Evolutionary conservation across 2,888 invertebrate species (phyloP).

Genomic region (Drosophila bunnanda): DNA sequence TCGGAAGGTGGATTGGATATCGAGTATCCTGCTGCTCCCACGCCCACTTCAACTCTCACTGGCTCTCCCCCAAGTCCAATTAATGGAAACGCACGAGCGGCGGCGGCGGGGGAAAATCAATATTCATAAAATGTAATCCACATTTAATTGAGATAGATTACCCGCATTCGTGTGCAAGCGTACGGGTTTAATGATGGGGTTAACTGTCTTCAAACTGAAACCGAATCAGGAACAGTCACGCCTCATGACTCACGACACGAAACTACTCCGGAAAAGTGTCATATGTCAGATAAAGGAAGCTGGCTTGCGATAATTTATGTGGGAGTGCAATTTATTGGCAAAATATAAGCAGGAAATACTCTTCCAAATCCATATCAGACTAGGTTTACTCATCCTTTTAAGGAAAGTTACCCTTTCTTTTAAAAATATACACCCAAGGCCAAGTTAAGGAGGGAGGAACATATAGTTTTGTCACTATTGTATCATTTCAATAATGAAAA

Average conservation of each 20-base stretch:
- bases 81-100: constrained; percentile 18
- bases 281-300: constrained; percentile 2
- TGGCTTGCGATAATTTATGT: neutral
- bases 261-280: constrained; percentile 2
- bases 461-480: too few relatives aligned
- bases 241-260: neutral
- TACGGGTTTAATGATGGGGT: constrained; percentile 11
- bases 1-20: constrained; percentile 36
- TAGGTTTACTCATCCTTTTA: too few relatives aligned
- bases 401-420: too few relatives aligned
- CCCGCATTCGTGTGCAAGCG: constrained; percentile 28
- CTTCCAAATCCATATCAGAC: neutral
- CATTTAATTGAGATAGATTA: constrained; percentile 68
- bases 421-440: too few relatives aligned
- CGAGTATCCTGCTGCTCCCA: neutral
- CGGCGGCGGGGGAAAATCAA: constrained; percentile 56
- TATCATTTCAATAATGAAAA: neutral
- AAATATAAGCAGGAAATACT: neutral
- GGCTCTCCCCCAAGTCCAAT: constrained; percentile 19
- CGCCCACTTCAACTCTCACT: neutral
- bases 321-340: neutral
- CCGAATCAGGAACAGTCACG: neutral
- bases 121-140: constrained; percentile 65
- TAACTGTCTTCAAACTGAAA: constrained; percentile 4
- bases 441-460: too few relatives aligned